phyloP scores from a whole-genome alignment of 1,140 invertebrate genomes.

The Drosophila novamexicana region DNA sequence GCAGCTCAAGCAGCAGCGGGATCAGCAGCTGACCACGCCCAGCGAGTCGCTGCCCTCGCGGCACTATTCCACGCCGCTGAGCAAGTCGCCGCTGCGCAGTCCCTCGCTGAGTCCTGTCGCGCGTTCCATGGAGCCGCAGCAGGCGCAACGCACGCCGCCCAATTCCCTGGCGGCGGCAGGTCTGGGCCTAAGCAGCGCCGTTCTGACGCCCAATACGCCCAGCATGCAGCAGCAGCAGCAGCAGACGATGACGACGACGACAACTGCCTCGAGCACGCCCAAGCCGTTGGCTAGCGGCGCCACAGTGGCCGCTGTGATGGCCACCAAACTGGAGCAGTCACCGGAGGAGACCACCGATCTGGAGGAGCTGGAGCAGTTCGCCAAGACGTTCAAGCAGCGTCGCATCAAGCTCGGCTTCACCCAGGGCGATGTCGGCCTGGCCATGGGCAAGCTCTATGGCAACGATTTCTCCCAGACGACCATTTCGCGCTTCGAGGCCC shows the following conservation, averaged over 20 bases:
- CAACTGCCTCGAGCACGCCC: constrained; percentile 57
- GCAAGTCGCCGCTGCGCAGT: constrained; percentile 85
- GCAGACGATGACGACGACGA: constrained; percentile 1
- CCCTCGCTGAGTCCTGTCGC: constrained; percentile 85
- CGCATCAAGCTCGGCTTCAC: constrained; percentile 98
- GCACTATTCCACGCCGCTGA: constrained; percentile 80
- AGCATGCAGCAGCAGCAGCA: constrained; percentile 73
- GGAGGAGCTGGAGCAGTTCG: constrained; percentile 98
- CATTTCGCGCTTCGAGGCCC: constrained; percentile 98
- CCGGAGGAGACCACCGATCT: constrained; percentile 97
- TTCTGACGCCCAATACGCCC: constrained; percentile 86
- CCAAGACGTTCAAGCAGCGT: constrained; percentile 98
- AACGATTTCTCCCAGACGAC: constrained; percentile 99
- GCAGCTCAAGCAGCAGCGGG: constrained; percentile 88
- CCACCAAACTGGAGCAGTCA: constrained; percentile 89
- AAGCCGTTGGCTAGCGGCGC: constrained; percentile 49
- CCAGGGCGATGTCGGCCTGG: constrained; percentile 98
- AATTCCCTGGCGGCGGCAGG: constrained; percentile 57
- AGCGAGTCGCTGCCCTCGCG: constrained; percentile 34
- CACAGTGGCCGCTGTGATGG: constrained; percentile 85
- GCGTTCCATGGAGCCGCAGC: constrained; percentile 56
- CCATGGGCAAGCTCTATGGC: constrained; percentile 99
- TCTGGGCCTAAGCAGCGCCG: constrained; percentile 76
- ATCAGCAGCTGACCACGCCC: constrained; percentile 70
- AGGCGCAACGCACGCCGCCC: constrained; percentile 84